phyloP scores from a whole-genome alignment of 2,797 vertebrate species.

The Sebastes reedi region DNA sequence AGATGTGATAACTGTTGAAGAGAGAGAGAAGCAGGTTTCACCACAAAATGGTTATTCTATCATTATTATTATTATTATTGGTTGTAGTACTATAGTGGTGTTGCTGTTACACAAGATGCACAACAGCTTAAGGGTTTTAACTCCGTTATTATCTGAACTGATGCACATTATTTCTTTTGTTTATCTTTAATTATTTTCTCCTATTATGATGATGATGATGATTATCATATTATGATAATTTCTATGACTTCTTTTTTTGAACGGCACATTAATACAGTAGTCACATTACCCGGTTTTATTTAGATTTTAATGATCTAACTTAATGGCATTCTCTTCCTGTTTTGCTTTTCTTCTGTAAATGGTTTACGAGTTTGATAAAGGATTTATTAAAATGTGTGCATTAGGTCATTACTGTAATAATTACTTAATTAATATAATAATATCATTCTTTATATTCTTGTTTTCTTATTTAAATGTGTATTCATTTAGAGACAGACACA shows the following conservation, averaged over 20 bases:
- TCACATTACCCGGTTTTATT: neutral
- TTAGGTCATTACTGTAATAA: neutral
- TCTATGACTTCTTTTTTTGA: neutral
- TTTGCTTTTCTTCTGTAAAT: neutral
- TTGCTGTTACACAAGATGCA: neutral
- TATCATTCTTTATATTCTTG: neutral
- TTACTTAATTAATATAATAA: neutral
- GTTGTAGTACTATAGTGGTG: neutral
- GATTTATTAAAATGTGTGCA: neutral
- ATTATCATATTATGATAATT: neutral
- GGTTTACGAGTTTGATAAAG: neutral
- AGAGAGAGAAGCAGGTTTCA: slow-evolving; percentile 12
- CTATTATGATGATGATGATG: neutral
- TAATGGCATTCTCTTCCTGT: neutral
- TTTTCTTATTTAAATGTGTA: neutral
- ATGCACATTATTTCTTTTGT: neutral
- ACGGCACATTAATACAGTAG: neutral
- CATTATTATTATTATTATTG: neutral
- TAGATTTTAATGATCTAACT: neutral
- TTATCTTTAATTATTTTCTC: neutral
- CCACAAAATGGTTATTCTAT: neutral
- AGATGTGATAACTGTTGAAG: slow-evolving; percentile 93
- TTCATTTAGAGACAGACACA: neutral
- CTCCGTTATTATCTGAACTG: neutral
- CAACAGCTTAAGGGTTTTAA: neutral